These are phyloP conservation scores for Torymus auratus DNA, from an alignment of 2,888 invertebrate species.

Conservation along the genomic window DNA sequence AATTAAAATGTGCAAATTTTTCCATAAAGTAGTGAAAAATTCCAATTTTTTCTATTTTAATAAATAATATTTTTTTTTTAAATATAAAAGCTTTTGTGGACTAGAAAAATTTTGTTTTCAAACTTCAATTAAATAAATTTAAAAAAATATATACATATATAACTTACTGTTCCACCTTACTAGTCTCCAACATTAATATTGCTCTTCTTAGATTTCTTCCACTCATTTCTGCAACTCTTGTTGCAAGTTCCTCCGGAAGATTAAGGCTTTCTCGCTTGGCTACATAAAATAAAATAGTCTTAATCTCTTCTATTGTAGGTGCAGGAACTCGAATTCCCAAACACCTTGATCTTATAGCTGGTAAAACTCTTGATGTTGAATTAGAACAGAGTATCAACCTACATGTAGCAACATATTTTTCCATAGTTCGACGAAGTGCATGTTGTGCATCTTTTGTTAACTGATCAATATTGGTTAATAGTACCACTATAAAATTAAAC, in stretches of 20 bases:
- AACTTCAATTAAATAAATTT: no score
- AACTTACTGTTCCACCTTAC: constrained; percentile 88
- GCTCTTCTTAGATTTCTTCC: constrained; percentile 94
- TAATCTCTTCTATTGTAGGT: constrained; percentile 88
- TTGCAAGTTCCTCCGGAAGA: constrained; percentile 86
- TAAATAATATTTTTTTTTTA: no score
- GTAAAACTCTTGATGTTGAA: constrained; percentile 95
- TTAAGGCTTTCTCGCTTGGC: constrained; percentile 89
- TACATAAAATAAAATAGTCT: constrained; percentile 80
- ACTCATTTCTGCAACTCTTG: constrained; percentile 86
- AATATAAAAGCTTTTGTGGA: no score
- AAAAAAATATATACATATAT: no score
- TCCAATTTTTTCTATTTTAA: no score
- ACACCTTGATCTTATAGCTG: constrained; percentile 97
- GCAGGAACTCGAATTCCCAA: constrained; percentile 94
- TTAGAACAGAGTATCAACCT: constrained; percentile 95
- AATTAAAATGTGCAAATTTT: no score
- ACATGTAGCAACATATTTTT: constrained; percentile 97
- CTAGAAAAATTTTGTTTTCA: no score
- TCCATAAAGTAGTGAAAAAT: no score
- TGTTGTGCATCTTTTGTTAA: constrained; percentile 98
- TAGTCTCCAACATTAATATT: constrained; percentile 94
- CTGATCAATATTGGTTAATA: constrained; percentile 96
- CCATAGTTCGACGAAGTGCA: constrained; percentile 98
- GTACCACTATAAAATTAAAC: constrained; percentile 82